Evolutionary conservation across 2,888 invertebrate genomes (phyloP), one percentile per base, ranked within the genome.

Genomic region (Keiferia lycopersicella): DNA sequence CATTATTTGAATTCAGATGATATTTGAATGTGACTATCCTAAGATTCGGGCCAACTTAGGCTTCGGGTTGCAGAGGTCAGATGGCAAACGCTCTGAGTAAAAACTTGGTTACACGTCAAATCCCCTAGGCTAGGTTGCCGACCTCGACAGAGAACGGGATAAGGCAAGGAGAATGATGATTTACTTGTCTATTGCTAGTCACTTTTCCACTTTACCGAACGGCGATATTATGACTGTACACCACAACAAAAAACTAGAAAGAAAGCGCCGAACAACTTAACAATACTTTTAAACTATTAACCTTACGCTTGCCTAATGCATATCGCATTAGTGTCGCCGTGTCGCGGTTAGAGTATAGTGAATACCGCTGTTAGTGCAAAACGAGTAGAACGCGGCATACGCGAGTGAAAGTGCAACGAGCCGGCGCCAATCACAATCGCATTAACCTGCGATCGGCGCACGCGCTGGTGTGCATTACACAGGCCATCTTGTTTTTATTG

Each of bases 341-440:
- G 61, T 64, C 63, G 56, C 26, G 61, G 61, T 60, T 45, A 8
- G 39, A 22, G 74, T 76, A 78, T 73, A 71, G 73, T 71, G 73
- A 75, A 71, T 72, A 74, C 68, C 73, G 72, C 67, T 70, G 34
- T 50, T 26, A 26, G 26, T 26, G 26, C 26, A 26, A 26, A 26
- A 26, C 26, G 26, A 81, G 78, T 77, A 77, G 81, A 78, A 79
- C 73, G 73, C 73, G 78, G 71, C 76, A 75, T 70, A 72, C 71
- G 75, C 72, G 71, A 86, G 90, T 86, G 90, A 90, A 90, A 89
- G 88, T 89, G 83, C 77, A 79, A 75, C 79, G 81, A 72, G 74
- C 78, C 34, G 79, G 75, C 77, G 79, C 79, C 85, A 85, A 89
- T 90, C 87, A 87, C 88, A 88, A 82, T 78, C 82, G 78, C 84